Evolutionary conservation across 2,888 invertebrate genomes (phyloP).

Genomic region (Julus scanicus): DNA sequence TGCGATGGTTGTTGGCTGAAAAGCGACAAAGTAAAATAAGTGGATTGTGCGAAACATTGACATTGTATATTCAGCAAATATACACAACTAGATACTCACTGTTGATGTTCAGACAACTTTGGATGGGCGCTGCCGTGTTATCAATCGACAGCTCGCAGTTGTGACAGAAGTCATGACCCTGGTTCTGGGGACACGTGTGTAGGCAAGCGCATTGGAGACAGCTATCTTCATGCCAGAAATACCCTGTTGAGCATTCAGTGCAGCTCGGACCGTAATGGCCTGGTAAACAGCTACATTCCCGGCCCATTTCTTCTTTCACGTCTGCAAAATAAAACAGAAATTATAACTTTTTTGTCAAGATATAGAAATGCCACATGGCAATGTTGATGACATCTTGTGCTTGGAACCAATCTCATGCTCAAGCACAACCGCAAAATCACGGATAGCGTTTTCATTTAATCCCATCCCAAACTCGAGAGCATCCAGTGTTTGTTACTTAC

Average conservation of each 20-base stretch:
- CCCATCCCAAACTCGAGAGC: neutral
- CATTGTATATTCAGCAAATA: neutral
- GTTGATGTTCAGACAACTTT: neutral
- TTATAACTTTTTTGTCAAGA: too few relatives aligned
- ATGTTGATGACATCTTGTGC: too few relatives aligned
- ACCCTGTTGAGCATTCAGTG: neutral
- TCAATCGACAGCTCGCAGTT: conserved; percentile 22
- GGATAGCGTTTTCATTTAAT: too few relatives aligned
- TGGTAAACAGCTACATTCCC: conserved; percentile 36
- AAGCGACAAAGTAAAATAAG: neutral
- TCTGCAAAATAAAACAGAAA: neutral
- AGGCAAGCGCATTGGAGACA: conserved; percentile 49
- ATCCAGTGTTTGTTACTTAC: neutral
- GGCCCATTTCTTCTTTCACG: neutral
- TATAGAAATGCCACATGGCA: too few relatives aligned
- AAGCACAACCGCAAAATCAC: too few relatives aligned
- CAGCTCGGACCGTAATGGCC: conserved; percentile 49
- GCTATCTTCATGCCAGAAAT: conserved; percentile 49
- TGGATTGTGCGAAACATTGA: neutral
- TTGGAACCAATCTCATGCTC: too few relatives aligned
- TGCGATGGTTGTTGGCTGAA: conserved; percentile 17
- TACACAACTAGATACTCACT: neutral
- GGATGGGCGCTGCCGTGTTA: neutral
- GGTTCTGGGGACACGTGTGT: neutral
- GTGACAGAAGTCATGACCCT: conserved; percentile 28